Evolutionary conservation across 1,140 invertebrate species (phyloP), one percentile per base, ranked within the genome.

Genomic region (Bombus confusus): DNA sequence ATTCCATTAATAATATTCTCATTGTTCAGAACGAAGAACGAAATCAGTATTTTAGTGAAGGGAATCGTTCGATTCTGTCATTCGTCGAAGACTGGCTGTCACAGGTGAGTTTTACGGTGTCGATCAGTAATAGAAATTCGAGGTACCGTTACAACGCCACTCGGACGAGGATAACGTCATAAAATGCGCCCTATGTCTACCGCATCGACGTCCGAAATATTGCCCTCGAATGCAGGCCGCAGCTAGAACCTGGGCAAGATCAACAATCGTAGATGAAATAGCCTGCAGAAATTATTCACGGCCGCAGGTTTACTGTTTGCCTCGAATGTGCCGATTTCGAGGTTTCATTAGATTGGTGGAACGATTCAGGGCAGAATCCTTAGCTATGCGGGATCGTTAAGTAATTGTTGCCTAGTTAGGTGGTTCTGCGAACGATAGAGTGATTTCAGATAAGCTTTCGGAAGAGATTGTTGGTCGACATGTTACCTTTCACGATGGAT

Each of bases 31-130:
- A 62, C 59, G 59, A 62, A 12, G 4, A 62, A n/a, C 10, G 57
- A 75, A 52, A 41, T 52, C 59, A 6, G 28, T 2, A 31, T 47
- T 37, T 28, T 9, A 9, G 31, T 1, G 34, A 22, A 22, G 9
- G 13, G 22, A 52, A 41, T 78, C 74, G 34, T 59, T 41, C 64
- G 37, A 78, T 76, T n/a, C 15, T 22, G 9, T 12, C 2, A 22
- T n/a, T 28, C 25, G 74, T 57, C 62, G 43, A 84, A 59, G 37
- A 18, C 25, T 68, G 37, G 43, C 8, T 47, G 76, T 62, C 47
- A 41, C 68, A 72, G 83, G 76, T 85, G 76, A 80, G 68, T 47
- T 85, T 85, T 80, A 85, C 15, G 52, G 25, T 72, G 39, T 57
- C 66, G 39, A 78, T 68, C 64, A n/a, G 64, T 47, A 68, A 69